A percentile compares a stretch with the other conserved stretches of the same genome.
Evolutionary conservation across 2,113 vertebrate genomes (phyloP).

Genomic region (Anoura caudifer): DNA sequence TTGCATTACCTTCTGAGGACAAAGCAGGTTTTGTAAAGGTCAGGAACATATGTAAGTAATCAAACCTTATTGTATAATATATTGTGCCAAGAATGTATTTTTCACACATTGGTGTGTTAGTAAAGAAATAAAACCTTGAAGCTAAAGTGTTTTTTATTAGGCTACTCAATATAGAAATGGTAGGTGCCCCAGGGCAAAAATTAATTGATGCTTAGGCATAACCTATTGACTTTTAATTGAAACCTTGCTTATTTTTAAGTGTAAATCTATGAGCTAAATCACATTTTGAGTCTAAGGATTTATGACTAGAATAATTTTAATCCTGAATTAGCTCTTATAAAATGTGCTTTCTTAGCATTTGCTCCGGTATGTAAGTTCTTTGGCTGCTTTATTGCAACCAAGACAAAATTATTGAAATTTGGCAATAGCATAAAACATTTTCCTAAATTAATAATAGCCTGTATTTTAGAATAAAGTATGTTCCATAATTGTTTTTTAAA

Average conservation of each 20-base stretch:
- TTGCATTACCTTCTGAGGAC: slow-evolving; percentile 25
- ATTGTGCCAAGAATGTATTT: slow-evolving; percentile 56
- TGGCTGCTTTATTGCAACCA: background rate
- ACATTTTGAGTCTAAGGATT: slow-evolving; percentile 44
- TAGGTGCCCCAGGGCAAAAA: background rate
- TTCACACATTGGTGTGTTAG: slow-evolving; percentile 51
- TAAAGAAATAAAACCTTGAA: slow-evolving; percentile 49
- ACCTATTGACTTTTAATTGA: slow-evolving; percentile 59
- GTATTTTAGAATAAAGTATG: slow-evolving; percentile 26
- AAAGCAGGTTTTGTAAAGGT: slow-evolving; percentile 54
- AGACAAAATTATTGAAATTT: slow-evolving; percentile 49
- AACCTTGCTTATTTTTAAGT: slow-evolving; percentile 52
- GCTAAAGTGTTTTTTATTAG: slow-evolving; percentile 52
- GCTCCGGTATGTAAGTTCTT: slow-evolving; percentile 1
- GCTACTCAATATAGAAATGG: slow-evolving; percentile 45
- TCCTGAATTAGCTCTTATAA: slow-evolving; percentile 47
- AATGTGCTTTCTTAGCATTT: slow-evolving; percentile 43
- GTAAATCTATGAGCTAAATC: slow-evolving; percentile 50
- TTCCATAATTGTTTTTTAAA: slow-evolving; percentile 33
- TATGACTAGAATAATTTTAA: slow-evolving; percentile 45
- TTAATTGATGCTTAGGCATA: slow-evolving; percentile 40
- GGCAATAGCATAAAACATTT: background rate
- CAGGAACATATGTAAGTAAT: slow-evolving; percentile 58
- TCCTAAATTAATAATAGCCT: slow-evolving; percentile 28
- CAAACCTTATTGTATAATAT: slow-evolving; percentile 22